Percentiles rank a stretch among this genome's conserved stretches.
Evolutionary conservation across 2,113 vertebrate genomes (phyloP).

Genomic region (Ammodytes dubius): DNA sequence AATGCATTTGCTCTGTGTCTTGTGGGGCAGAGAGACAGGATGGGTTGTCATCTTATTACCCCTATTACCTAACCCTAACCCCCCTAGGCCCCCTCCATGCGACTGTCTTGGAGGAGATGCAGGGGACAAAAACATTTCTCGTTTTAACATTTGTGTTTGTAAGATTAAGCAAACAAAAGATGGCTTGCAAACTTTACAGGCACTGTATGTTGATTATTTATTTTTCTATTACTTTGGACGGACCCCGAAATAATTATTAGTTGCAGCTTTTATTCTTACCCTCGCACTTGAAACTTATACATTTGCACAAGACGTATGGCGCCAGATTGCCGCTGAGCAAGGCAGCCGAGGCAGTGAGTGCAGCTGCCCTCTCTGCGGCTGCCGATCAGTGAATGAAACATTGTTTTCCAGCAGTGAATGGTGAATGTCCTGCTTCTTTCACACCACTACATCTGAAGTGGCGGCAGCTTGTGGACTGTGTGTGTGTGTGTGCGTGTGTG

Average conservation of each 20-base stretch:
- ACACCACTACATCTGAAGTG: conserved; percentile 81
- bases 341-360: conserved; percentile 32
- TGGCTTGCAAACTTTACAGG: too few species aligned
- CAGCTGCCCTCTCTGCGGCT: conserved; percentile 41
- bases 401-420: conserved; percentile 77
- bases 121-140: too few species aligned
- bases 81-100: too few species aligned
- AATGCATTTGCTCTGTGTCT: background rate
- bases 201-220: too few species aligned
- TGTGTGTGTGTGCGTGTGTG: conserved; percentile 41
- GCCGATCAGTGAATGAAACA: conserved; percentile 74
- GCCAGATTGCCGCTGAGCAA: conserved; percentile 57
- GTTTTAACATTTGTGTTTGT: too few species aligned
- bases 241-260: too few species aligned
- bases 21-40: background rate
- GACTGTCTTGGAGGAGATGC: too few species aligned
- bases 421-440: conserved; percentile 78
- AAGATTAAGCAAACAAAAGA: too few species aligned
- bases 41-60: too few species aligned
- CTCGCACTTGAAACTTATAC: background rate
- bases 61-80: too few species aligned
- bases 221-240: too few species aligned
- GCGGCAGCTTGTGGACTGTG: conserved; percentile 72
- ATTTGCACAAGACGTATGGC: background rate
- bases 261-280: too few species aligned